Evolutionary conservation across 2,888 invertebrate species (phyloP).

Genomic region (Helobdella robusta): DNA sequence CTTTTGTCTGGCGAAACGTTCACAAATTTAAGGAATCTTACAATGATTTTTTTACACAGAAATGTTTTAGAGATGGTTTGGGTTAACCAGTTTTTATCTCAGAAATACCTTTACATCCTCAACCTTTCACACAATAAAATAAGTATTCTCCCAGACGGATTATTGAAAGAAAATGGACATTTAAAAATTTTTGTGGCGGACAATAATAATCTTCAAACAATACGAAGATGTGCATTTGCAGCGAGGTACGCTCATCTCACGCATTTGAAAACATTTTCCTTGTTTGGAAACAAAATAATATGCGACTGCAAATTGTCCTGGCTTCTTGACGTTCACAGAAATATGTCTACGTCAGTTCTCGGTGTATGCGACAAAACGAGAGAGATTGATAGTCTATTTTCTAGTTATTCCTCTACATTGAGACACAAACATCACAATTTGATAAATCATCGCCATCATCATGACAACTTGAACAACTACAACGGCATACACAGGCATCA

Average conservation of each 20-base stretch:
- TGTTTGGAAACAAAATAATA: conserved; percentile 32
- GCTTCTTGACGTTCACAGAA: conserved; percentile 23
- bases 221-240: conserved; percentile 31
- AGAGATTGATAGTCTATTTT: too few relatives aligned
- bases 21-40: conserved; percentile 29
- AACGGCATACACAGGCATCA: too few relatives aligned
- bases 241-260: conserved; percentile 8
- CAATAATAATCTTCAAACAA: conserved; percentile 28
- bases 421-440: too few relatives aligned
- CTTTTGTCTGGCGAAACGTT: conserved; percentile 30
- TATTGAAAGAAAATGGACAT: conserved; percentile 14
- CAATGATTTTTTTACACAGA: conserved; percentile 30
- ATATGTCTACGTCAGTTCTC: not conserved
- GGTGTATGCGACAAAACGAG: too few relatives aligned
- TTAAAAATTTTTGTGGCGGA: conserved; percentile 22
- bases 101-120: conserved; percentile 30
- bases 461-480: too few relatives aligned
- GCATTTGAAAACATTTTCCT: conserved; percentile 29
- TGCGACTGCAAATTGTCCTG: conserved; percentile 34
- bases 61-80: conserved; percentile 32
- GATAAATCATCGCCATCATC: too few relatives aligned
- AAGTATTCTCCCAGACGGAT: conserved; percentile 23
- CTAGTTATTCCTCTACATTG: too few relatives aligned
- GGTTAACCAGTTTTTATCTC: conserved; percentile 28
- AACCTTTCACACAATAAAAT: conserved; percentile 29